These are phyloP conservation scores for Recurvirostra avosetta DNA, from an alignment of 2,113 vertebrate species.

Conservation along the genomic window DNA sequence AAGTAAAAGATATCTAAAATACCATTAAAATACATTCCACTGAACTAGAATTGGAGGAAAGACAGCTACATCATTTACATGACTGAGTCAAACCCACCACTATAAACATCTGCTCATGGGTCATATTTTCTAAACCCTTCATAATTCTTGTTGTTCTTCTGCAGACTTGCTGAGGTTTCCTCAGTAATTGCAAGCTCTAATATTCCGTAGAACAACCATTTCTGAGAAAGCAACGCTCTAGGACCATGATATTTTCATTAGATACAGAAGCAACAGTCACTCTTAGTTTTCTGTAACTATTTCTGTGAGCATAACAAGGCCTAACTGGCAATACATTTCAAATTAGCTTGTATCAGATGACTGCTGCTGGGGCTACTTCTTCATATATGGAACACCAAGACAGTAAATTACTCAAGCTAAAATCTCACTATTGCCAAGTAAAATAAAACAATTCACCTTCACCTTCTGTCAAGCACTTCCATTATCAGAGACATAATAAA, in stretches of 20 bases:
- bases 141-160: not conserved
- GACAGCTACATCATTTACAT: not conserved
- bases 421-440: not conserved
- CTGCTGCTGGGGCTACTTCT: not conserved
- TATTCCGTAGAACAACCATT: not conserved
- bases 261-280: not conserved
- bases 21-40: not conserved
- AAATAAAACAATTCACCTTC: not conserved
- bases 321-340: not conserved
- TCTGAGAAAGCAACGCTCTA: not conserved
- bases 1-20: not conserved
- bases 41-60: not conserved
- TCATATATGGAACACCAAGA: not conserved
- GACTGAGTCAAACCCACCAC: not conserved
- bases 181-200: not conserved
- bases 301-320: not conserved
- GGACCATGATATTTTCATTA: not conserved
- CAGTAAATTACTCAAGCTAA: not conserved
- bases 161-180: not conserved
- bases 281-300: not conserved
- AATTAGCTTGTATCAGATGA: not conserved
- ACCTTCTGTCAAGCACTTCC: not conserved
- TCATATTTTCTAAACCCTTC: not conserved
- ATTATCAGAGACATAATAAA: not conserved
- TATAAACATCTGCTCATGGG: not conserved